Percentiles rank a stretch among this genome's conserved stretches.
phyloP scores from a whole-genome alignment of 2,113 vertebrate genomes.

The Epinephelus cyanopodus region DNA sequence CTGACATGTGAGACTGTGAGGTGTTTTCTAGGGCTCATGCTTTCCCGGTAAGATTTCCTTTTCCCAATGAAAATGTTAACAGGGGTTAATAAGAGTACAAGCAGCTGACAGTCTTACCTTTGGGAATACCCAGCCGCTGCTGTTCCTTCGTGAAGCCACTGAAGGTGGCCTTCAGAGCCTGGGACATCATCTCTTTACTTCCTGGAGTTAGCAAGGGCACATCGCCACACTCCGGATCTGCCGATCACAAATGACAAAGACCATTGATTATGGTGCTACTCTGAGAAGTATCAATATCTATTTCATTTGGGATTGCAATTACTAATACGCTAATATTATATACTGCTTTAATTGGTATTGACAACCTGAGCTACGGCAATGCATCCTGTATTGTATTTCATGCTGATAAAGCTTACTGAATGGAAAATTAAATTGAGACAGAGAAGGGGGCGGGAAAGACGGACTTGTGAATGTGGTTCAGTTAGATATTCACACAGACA shows the following conservation, averaged over 20 bases:
- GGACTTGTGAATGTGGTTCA: slow-evolving; percentile 20
- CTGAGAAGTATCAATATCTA: not conserved
- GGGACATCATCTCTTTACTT: slow-evolving; percentile 99
- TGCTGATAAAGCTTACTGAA: slow-evolving; percentile 16
- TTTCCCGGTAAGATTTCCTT: slow-evolving; percentile 14
- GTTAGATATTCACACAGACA: slow-evolving; percentile 7
- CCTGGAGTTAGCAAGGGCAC: slow-evolving; percentile 96
- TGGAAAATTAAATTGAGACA: slow-evolving; percentile 24
- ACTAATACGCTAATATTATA: not conserved
- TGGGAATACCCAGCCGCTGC: slow-evolving; percentile 95
- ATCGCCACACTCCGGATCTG: slow-evolving; percentile 98
- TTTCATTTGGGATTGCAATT: slow-evolving; percentile 3
- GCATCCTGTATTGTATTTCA: slow-evolving; percentile 30
- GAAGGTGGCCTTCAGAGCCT: slow-evolving; percentile 97
- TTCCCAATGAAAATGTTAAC: slow-evolving; percentile 17
- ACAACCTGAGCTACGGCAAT: not conserved
- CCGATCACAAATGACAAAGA: slow-evolving; percentile 49
- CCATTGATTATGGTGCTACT: slow-evolving; percentile 1
- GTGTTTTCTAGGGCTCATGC: slow-evolving; percentile 5
- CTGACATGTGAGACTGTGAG: slow-evolving; percentile 7
- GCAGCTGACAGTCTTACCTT: slow-evolving; percentile 86
- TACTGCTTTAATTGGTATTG: slow-evolving; percentile 8
- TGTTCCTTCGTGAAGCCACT: slow-evolving; percentile 98
- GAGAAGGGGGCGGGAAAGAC: slow-evolving; percentile 3
- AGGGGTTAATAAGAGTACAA: slow-evolving; percentile 10